phyloP scores from a whole-genome alignment of 30 jellyfish, hydroid and myxozoan genomes.

The Hydractinia symbiolongicarpus region DNA sequence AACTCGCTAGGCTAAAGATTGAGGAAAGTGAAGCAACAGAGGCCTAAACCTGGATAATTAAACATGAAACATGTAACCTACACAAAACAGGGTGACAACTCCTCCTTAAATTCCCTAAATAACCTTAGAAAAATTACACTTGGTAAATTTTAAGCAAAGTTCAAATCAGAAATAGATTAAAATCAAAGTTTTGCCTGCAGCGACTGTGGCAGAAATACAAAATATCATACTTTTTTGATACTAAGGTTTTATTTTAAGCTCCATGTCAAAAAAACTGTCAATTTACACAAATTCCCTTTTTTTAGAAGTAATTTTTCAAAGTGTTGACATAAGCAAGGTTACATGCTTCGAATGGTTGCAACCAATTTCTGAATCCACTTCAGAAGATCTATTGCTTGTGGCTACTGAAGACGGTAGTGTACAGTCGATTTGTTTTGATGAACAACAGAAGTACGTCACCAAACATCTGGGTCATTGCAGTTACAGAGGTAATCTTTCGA shows the following conservation, averaged over 20 bases:
- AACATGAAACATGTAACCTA: neutral
- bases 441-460: constrained; percentile 34
- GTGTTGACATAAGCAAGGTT: constrained; percentile 37
- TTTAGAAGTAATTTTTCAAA: constrained; percentile 4
- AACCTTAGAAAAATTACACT: too few species aligned
- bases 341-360: constrained; percentile 67
- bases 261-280: too few species aligned
- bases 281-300: neutral
- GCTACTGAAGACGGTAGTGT: constrained; percentile 76
- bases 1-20: too few species aligned
- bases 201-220: too few species aligned
- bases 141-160: too few species aligned
- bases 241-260: too few species aligned
- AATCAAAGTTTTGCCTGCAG: too few species aligned
- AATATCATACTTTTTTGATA: too few species aligned
- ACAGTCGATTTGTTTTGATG: constrained; percentile 46
- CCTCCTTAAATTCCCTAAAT: too few species aligned
- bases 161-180: too few species aligned
- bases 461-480: constrained; percentile 58
- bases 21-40: too few species aligned
- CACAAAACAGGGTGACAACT: neutral
- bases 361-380: constrained; percentile 31
- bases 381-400: constrained; percentile 45
- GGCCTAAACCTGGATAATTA: too few species aligned
- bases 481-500: neutral